Evolutionary conservation across 2,888 invertebrate genomes (phyloP).

Genomic region (Coelopa pilipes): DNA sequence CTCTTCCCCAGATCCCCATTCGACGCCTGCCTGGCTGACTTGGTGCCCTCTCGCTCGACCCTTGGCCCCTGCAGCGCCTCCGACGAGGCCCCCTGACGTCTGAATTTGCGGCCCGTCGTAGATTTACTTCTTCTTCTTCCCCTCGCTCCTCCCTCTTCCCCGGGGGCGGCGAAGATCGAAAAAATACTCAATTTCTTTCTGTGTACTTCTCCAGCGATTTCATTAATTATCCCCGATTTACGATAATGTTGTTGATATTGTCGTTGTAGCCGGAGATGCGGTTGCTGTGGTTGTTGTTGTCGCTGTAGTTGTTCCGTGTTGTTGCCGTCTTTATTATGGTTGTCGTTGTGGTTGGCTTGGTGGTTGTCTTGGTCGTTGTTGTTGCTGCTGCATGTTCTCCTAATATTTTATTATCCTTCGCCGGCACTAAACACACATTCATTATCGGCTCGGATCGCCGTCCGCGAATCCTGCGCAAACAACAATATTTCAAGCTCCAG

Average conservation of each 20-base stretch:
- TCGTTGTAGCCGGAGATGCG: not conserved
- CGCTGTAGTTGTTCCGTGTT: no score
- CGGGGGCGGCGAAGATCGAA: no score
- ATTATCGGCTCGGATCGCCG: not conserved
- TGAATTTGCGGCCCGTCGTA: no score
- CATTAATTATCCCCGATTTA: slow-evolving; percentile 9
- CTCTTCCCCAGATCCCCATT: no score
- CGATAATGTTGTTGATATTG: not conserved
- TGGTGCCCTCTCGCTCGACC: no score
- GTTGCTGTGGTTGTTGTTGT: not conserved
- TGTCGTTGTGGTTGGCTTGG: not conserved
- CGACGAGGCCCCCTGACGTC: no score
- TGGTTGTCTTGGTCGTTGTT: no score
- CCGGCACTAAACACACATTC: not conserved
- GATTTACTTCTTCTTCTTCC: no score
- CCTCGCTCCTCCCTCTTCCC: no score
- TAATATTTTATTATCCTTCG: slow-evolving; percentile 6
- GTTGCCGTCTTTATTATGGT: not conserved
- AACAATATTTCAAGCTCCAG: not conserved
- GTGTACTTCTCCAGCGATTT: not conserved
- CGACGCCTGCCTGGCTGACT: no score
- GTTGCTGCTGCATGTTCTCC: not conserved
- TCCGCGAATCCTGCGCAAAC: not conserved
- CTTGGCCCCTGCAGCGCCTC: no score
- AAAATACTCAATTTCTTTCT: not conserved